Evolutionary conservation across 2,888 invertebrate genomes (phyloP).

Genomic region (Pemphredon lugubris): DNA sequence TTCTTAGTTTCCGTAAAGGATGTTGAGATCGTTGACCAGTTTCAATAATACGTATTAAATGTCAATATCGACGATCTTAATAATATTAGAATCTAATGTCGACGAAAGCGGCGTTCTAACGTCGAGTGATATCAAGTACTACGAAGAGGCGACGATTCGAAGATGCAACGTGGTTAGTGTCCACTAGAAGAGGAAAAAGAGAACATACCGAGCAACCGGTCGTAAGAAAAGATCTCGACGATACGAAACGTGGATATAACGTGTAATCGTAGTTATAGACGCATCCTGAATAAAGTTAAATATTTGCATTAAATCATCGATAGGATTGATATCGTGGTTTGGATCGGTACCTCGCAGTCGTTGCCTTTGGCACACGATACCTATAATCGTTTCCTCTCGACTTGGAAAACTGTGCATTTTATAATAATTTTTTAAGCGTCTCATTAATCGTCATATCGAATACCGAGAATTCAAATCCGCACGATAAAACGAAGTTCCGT

Average conservation of each 20-base stretch:
- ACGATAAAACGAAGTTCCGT: too few relatives aligned
- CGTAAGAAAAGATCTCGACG: slow-evolving; percentile 52
- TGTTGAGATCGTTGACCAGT: background rate
- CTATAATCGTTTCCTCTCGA: background rate
- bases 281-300: slow-evolving; percentile 47
- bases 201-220: slow-evolving; percentile 49
- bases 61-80: background rate
- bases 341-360: slow-evolving; percentile 6
- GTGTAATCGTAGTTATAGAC: slow-evolving; percentile 52
- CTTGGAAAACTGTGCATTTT: too few relatives aligned
- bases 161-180: slow-evolving; percentile 38
- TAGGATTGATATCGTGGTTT: slow-evolving; percentile 28
- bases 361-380: background rate
- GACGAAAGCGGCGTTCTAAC: slow-evolving; percentile 19
- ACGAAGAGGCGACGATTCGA: slow-evolving; percentile 43
- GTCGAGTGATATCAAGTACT: slow-evolving; percentile 26
- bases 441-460: too few relatives aligned
- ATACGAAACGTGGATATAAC: slow-evolving; percentile 50
- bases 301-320: slow-evolving; percentile 37
- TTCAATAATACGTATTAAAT: background rate
- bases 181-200: slow-evolving; percentile 30
- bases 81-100: slow-evolving; percentile 29
- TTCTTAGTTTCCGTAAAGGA: too few relatives aligned
- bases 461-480: too few relatives aligned
- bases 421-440: too few relatives aligned